Percentiles rank a stretch among this genome's conserved stretches.
Conservation (phyloP, 2,113 vertebrate genomes). For the Hucho hucho region DNA sequence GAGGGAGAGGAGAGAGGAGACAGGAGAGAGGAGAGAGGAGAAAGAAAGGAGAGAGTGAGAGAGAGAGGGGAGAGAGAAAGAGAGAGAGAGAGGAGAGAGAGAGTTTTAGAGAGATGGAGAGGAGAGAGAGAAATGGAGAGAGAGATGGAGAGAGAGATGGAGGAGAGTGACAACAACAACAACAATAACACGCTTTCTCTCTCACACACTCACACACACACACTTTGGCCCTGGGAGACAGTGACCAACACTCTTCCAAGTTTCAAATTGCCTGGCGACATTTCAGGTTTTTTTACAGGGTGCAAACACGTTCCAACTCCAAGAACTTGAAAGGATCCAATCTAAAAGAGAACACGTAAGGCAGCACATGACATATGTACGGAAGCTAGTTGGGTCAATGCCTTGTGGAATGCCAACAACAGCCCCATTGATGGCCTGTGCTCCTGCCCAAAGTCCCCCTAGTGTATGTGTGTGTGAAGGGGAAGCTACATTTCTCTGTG, state of each 20-base stretch:
- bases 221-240: too few relatives aligned
- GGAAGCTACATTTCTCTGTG: too few relatives aligned
- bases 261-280: conserved; percentile 16
- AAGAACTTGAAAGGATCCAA: conserved; percentile 46
- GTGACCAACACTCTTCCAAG: background rate
- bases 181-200: background rate
- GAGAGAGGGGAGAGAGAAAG: too few relatives aligned
- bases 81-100: too few relatives aligned
- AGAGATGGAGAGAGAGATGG: too few relatives aligned
- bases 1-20: background rate
- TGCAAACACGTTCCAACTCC: conserved; percentile 48
- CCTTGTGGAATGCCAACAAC: background rate
- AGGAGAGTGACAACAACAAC: conserved; percentile 26
- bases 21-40: background rate
- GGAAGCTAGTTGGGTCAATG: background rate
- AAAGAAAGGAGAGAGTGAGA: too few relatives aligned
- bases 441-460: conserved; percentile 1
- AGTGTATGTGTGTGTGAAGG: background rate
- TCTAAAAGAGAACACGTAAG: conserved; percentile 22
- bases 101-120: too few relatives aligned
- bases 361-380: conserved; percentile 10
- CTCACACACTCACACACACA: background rate
- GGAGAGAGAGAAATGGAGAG: too few relatives aligned
- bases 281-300: conserved; percentile 42
- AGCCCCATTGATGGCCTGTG: background rate